Evolutionary conservation across 2,113 vertebrate genomes (phyloP), one percentile per base, ranked within the genome.

Genomic region (Geococcyx californianus): DNA sequence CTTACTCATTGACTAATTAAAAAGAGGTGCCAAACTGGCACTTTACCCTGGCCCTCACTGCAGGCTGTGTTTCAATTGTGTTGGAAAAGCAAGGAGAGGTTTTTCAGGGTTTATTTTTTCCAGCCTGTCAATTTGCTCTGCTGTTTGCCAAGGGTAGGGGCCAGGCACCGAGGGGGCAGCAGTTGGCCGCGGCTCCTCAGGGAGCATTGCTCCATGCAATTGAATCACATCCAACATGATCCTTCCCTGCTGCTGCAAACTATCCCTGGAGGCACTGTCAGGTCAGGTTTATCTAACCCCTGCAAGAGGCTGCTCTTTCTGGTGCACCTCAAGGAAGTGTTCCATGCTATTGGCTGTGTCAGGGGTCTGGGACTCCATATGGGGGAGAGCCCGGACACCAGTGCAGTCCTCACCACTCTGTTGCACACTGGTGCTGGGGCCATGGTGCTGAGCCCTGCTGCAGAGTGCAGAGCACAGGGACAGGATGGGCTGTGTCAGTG

Each of bases 201-300:
- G 33, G 16, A 51, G 9, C 2, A 1, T 6, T 0, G 1, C 34
- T 67, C 26, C 0, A 0, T 69, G 58, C 44, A 28, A 10, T 3
- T 79, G 72, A 60, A 52, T 72, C 49, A 21, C 36, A 90, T 25
- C 44, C 80, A 69, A 20, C 18, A 5, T 3, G 40, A 56, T 54
- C 63, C 67, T 66, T 62, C 75, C 66, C 15, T 0, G 0, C 31
- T 47, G 83, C 45, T 0, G 1, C 21, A 86, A 44, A 56, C 47
- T 47, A 23, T 15, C 45, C 51, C 45, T 44, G 63, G 36, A 64
- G 63, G 25, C 36, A 40, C 51, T 68, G 68, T 54, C 76, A 68
- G 68, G 52, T 36, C 38, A n/a, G 70, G 51, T 77, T 83, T 78
- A 55, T 23, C 28, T 10, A 34, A 44, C 3, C 6, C 8, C 6